phyloP scores from a whole-genome alignment of 2,113 vertebrate genomes.

The Rousettus leschenaultii region DNA sequence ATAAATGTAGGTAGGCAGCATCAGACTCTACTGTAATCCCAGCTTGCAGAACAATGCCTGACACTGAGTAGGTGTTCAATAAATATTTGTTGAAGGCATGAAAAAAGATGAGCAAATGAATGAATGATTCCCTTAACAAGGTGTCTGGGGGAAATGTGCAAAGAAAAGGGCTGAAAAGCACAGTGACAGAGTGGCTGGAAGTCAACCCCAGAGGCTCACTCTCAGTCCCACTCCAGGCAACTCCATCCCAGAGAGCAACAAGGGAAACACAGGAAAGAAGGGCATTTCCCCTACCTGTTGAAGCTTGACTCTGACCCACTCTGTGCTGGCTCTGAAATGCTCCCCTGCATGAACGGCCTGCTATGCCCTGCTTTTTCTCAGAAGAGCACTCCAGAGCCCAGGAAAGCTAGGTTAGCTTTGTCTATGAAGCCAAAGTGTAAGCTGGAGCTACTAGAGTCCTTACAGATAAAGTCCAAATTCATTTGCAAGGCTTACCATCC shows the following conservation, averaged over 20 bases:
- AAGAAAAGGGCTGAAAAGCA: not conserved
- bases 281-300: not conserved
- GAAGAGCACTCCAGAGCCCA: not conserved
- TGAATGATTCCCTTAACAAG: not conserved
- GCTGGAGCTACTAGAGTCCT: not conserved
- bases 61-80: not conserved
- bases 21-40: not conserved
- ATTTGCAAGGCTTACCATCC: not conserved
- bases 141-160: not conserved
- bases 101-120: not conserved
- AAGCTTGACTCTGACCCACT: not conserved
- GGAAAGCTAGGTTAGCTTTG: not conserved
- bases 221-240: not conserved
- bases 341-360: too few relatives aligned
- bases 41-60: not conserved
- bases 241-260: not conserved
- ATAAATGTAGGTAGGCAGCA: not conserved
- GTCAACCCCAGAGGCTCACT: not conserved
- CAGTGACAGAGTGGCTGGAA: not conserved
- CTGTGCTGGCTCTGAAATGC: not conserved
- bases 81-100: not conserved
- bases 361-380: not conserved
- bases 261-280: not conserved
- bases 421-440: not conserved
- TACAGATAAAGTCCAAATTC: not conserved